These are phyloP conservation scores for Sinocyclocheilus maitianheensis DNA, from an alignment of 2,113 vertebrate genomes.

Conservation along the genomic window DNA sequence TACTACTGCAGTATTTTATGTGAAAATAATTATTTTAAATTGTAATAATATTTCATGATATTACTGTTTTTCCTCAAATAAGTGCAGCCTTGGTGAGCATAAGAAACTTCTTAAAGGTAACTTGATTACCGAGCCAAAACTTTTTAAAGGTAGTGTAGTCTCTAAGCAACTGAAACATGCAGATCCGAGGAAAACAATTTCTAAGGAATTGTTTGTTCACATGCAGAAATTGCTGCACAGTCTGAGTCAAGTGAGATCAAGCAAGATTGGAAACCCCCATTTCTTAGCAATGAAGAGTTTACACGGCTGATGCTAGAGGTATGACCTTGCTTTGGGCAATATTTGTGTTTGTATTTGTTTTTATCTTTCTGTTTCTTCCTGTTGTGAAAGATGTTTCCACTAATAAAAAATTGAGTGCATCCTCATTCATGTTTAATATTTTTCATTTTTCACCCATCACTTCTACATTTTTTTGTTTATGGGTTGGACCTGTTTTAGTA, in stretches of 20 bases:
- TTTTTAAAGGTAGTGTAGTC: background rate
- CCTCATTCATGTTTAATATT: background rate
- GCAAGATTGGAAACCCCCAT: constrained; percentile 97
- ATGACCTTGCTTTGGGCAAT: constrained; percentile 47
- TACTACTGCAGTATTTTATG: background rate
- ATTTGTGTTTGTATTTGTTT: background rate
- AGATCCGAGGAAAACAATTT: background rate
- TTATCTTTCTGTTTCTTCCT: background rate
- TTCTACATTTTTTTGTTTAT: background rate
- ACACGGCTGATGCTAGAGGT: constrained; percentile 99
- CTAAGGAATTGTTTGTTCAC: background rate
- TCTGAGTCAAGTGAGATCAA: constrained; percentile 95
- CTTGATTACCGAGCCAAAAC: background rate
- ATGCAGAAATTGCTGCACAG: constrained; percentile 90
- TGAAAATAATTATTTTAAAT: too few relatives aligned
- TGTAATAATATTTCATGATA: too few relatives aligned
- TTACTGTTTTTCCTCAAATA: too few relatives aligned
- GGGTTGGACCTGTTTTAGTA: constrained; percentile 17
- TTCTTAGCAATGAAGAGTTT: constrained; percentile 99
- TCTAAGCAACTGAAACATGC: background rate
- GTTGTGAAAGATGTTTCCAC: background rate
- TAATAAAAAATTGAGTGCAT: background rate
- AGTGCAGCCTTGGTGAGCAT: background rate
- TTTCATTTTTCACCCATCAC: background rate
- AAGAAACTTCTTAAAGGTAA: background rate